Evolutionary conservation across 2,888 invertebrate species (phyloP).

Genomic region (Dicyrtoma fusca): DNA sequence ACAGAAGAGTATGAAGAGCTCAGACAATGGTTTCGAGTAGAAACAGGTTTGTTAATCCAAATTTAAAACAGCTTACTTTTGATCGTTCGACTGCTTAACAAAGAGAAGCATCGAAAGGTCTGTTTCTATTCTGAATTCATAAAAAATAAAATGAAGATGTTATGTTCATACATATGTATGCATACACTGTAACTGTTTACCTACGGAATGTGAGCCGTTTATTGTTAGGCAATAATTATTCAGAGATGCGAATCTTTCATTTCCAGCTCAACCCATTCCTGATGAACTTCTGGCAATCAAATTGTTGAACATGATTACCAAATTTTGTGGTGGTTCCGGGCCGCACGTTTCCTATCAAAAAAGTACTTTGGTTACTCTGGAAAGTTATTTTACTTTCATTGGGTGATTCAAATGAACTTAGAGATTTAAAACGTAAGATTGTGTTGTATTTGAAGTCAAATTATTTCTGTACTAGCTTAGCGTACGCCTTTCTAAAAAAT

Average conservation of each 20-base stretch:
- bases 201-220: not conserved
- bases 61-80: too few species aligned
- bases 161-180: too few species aligned
- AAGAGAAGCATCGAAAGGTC: too few species aligned
- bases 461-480: too few species aligned
- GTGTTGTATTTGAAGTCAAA: not conserved
- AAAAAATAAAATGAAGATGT: too few species aligned
- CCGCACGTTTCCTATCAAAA: slow-evolving; percentile 99
- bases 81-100: too few species aligned
- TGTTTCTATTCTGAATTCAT: too few species aligned
- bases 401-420: slow-evolving; percentile 85
- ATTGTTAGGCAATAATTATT: not conserved
- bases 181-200: not conserved
- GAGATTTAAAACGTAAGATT: slow-evolving; percentile 70
- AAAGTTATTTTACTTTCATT: slow-evolving; percentile 89
- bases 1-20: slow-evolving; percentile 59
- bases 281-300: slow-evolving; percentile 87
- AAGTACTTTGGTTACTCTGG: slow-evolving; percentile 92
- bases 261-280: slow-evolving; percentile 64
- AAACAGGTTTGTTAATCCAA: slow-evolving; percentile 61
- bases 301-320: slow-evolving; percentile 92
- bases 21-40: slow-evolving; percentile 66
- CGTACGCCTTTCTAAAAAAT: not conserved
- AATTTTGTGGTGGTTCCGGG: slow-evolving; percentile 92
- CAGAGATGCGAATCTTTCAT: slow-evolving; percentile 9